A percentile compares a stretch with the other conserved stretches of the same genome.
Evolutionary conservation across 2,113 vertebrate genomes (phyloP).

Genomic region (Strigops habroptila): DNA sequence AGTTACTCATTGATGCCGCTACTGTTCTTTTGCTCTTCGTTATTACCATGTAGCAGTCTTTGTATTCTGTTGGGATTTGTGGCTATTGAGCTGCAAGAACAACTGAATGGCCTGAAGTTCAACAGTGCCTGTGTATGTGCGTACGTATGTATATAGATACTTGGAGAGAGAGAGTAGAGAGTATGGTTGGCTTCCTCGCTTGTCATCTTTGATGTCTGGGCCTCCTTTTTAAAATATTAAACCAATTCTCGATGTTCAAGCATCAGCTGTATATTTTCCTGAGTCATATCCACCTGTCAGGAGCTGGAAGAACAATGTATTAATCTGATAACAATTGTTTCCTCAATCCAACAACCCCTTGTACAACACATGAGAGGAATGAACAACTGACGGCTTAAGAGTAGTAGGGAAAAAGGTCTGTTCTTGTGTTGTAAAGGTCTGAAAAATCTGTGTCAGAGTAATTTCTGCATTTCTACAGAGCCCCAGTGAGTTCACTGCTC

Average conservation of each 20-base stretch:
- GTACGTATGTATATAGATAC: no score
- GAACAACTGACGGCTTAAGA: neutral
- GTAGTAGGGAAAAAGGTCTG: no score
- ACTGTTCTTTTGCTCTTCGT: rapidly evolving
- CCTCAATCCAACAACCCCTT: neutral
- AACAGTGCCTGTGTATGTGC: neutral
- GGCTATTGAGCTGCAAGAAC: neutral
- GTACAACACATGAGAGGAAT: neutral
- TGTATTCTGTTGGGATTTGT: neutral
- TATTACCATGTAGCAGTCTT: no score
- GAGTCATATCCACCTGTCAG: neutral
- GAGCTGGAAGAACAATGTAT: neutral
- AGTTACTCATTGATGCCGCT: neutral
- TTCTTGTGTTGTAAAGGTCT: rapidly evolving
- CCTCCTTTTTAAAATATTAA: neutral
- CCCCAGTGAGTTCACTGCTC: neutral
- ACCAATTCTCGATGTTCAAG: rapidly evolving
- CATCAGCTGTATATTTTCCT: neutral
- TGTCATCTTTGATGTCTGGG: neutral
- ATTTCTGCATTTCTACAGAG: neutral
- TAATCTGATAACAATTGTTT: neutral
- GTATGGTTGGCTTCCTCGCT: neutral
- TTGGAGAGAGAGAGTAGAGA: neutral
- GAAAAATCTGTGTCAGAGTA: neutral
- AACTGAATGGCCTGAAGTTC: neutral